These are phyloP conservation scores for Scolopax rusticola DNA, from an alignment of 2,797 vertebrate genomes.

Conservation along the genomic window DNA sequence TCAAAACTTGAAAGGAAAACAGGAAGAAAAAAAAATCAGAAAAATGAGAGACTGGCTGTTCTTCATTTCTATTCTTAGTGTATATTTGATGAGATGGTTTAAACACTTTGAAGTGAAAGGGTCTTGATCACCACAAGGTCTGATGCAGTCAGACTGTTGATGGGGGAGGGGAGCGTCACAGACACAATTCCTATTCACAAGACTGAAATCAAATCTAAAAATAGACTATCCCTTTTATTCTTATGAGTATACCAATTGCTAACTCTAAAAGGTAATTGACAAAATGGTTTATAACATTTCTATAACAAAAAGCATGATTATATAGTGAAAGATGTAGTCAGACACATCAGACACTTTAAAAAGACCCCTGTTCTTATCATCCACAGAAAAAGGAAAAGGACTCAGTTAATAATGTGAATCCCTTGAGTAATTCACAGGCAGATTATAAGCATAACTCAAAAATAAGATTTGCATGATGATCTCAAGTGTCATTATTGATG, in stretches of 20 bases:
- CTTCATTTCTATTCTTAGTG: conserved; percentile 40
- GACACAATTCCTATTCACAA: conserved; percentile 21
- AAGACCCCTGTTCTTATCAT: neutral
- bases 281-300: conserved; percentile 59
- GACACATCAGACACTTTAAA: neutral
- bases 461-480: conserved; percentile 35
- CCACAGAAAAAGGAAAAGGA: neutral
- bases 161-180: conserved; percentile 4
- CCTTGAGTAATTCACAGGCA: conserved; percentile 16
- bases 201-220: conserved; percentile 43
- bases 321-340: neutral
- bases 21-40: neutral
- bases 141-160: conserved; percentile 38
- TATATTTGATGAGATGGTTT: conserved; percentile 58
- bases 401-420: conserved; percentile 28
- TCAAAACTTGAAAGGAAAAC: conserved; percentile 51
- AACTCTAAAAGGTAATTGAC: conserved; percentile 50
- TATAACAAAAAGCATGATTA: conserved; percentile 55
- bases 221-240: neutral
- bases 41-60: conserved; percentile 27
- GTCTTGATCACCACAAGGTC: conserved; percentile 58
- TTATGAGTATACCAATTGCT: neutral
- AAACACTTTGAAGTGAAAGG: conserved; percentile 64
- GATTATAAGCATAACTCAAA: conserved; percentile 56
- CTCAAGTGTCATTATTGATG: conserved; percentile 60